These are phyloP conservation scores for Dolichomitus sp. DNA, from an alignment of 2,888 invertebrate genomes.

Conservation along the genomic window DNA sequence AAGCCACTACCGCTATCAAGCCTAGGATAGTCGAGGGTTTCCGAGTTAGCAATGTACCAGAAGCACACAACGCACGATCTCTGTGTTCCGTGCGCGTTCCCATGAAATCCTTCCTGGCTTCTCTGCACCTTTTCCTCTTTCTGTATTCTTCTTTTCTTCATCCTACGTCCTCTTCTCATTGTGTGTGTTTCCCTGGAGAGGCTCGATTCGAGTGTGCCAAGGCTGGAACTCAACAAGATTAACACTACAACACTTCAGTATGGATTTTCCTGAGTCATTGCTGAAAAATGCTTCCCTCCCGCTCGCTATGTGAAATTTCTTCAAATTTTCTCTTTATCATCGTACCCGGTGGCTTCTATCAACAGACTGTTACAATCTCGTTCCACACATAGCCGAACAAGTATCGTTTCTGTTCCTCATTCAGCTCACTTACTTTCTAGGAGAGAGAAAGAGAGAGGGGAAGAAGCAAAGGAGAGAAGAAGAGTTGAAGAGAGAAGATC, in stretches of 20 bases:
- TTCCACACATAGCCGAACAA: not conserved
- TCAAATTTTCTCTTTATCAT: conserved; percentile 32
- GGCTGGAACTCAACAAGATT: not conserved
- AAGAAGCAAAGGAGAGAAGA: not conserved
- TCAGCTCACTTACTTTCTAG: not conserved
- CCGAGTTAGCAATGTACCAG: conserved; percentile 46
- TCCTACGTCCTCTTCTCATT: conserved; percentile 1
- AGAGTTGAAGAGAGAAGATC: conserved; percentile 28
- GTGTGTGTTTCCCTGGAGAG: not conserved
- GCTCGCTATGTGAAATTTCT: not conserved
- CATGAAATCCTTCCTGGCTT: conserved; percentile 49
- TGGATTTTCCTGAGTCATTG: conserved; percentile 41
- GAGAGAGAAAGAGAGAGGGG: not conserved
- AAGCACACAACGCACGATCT: conserved; percentile 39
- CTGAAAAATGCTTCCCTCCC: conserved; percentile 10
- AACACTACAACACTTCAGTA: conserved; percentile 8
- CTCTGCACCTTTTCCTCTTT: conserved; percentile 18
- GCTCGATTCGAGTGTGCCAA: conserved; percentile 3
- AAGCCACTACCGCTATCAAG: conserved; percentile 1
- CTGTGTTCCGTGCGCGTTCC: conserved; percentile 54
- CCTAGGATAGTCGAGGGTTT: conserved; percentile 26
- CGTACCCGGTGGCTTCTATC: conserved; percentile 51
- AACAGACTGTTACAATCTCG: not conserved
- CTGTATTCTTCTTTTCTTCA: conserved; percentile 16
- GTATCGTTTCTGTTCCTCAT: conserved; percentile 16